Evolutionary conservation across 2,888 invertebrate genomes (phyloP).

Genomic region (Agonopterix alstromeriana): DNA sequence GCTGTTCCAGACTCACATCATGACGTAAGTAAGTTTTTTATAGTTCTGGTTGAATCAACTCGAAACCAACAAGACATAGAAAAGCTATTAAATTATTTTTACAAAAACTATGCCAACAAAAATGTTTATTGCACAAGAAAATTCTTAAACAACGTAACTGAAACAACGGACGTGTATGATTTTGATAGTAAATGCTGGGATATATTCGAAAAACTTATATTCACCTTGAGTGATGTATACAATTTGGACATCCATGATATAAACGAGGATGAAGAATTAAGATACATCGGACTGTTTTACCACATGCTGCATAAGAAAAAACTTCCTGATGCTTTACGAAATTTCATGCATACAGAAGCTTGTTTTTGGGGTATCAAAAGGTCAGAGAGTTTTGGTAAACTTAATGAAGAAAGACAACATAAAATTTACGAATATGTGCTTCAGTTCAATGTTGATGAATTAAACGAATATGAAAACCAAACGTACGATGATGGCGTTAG

Average conservation of each 20-base stretch:
- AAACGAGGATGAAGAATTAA: too few species aligned
- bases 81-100: slow-evolving; percentile 37
- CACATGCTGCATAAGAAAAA: slow-evolving; percentile 29
- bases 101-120: slow-evolving; percentile 44
- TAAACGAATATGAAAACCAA: slow-evolving; percentile 17
- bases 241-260: slow-evolving; percentile 9
- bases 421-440: slow-evolving; percentile 13
- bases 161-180: slow-evolving; percentile 28
- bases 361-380: slow-evolving; percentile 3
- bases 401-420: slow-evolving; percentile 18
- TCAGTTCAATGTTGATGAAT: slow-evolving; percentile 22
- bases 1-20: slow-evolving; percentile 19
- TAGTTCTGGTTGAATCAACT: slow-evolving; percentile 28
- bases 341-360: not conserved
- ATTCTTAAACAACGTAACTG: slow-evolving; percentile 29
- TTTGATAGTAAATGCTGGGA: slow-evolving; percentile 39
- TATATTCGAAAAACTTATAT: slow-evolving; percentile 35
- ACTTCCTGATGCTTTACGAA: slow-evolving; percentile 19
- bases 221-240: slow-evolving; percentile 33
- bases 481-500: slow-evolving; percentile 17
- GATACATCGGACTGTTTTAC: slow-evolving; percentile 24
- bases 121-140: slow-evolving; percentile 18
- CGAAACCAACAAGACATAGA: slow-evolving; percentile 30
- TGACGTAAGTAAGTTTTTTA: slow-evolving; percentile 28
- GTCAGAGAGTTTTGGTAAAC: slow-evolving; percentile 6